These are phyloP conservation scores for Sphaeramia orbicularis DNA, from an alignment of 2,797 vertebrate species.

Conservation along the genomic window DNA sequence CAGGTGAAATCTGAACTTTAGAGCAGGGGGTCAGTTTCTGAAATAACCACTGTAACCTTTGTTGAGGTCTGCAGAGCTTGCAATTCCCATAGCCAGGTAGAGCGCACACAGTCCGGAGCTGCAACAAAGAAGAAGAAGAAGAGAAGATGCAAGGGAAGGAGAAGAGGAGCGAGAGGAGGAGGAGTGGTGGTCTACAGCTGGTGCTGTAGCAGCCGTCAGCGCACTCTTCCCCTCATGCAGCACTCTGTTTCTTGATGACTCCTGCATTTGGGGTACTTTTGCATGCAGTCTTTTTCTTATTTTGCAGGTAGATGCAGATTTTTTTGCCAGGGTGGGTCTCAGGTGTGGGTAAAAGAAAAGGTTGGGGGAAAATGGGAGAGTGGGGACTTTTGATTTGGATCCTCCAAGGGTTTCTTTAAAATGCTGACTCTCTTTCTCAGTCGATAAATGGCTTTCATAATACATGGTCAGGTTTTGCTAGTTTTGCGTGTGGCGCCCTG, in stretches of 20 bases:
- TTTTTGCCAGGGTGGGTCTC: slow-evolving; percentile 77
- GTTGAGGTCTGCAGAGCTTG: slow-evolving; percentile 65
- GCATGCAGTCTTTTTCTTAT: slow-evolving; percentile 73
- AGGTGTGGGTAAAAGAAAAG: slow-evolving; percentile 77
- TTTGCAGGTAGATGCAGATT: slow-evolving; percentile 86
- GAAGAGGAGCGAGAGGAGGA: slow-evolving; percentile 49
- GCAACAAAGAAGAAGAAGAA: slow-evolving; percentile 44
- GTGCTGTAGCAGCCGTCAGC: slow-evolving; percentile 56
- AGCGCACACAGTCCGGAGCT: slow-evolving; percentile 2
- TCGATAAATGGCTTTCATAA: slow-evolving; percentile 64
- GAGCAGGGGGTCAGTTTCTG: slow-evolving; percentile 40
- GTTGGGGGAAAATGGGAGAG: slow-evolving; percentile 35
- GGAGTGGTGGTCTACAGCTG: slow-evolving; percentile 71
- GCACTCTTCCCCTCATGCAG: slow-evolving; percentile 61
- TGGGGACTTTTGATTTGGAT: slow-evolving; percentile 67
- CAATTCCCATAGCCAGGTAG: slow-evolving; percentile 38
- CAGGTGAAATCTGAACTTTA: slow-evolving; percentile 45
- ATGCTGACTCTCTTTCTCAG: slow-evolving; percentile 77
- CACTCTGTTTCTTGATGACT: slow-evolving; percentile 84
- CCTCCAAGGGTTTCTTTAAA: slow-evolving; percentile 75
- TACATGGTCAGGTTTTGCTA: slow-evolving; percentile 60
- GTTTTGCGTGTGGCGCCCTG: slow-evolving; percentile 23
- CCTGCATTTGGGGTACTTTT: slow-evolving; percentile 77
- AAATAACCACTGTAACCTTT: slow-evolving; percentile 57
- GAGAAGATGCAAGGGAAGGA: slow-evolving; percentile 43